phyloP scores from a whole-genome alignment of 2,113 vertebrate species.

The Vanacampus margaritifer region DNA sequence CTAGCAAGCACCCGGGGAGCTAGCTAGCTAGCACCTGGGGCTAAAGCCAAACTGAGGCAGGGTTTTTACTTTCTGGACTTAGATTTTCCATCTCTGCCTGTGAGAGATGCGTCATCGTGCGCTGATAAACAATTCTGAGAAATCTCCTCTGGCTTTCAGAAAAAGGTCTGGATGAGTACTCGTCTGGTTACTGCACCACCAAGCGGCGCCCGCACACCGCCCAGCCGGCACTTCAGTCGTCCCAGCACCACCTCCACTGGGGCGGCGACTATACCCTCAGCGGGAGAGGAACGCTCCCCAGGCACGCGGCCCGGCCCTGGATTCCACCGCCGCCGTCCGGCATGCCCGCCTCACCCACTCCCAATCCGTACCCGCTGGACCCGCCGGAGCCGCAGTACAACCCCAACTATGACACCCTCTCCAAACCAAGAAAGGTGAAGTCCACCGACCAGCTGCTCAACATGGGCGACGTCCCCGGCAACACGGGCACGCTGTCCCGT shows the following conservation, averaged over 20 bases:
- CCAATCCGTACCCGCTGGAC: constrained; percentile 76
- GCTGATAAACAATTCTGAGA: constrained; percentile 41
- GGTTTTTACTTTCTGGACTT: no score
- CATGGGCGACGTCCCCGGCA: constrained; percentile 70
- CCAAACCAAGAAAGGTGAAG: constrained; percentile 82
- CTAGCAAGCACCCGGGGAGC: no score
- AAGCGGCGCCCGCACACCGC: constrained; percentile 80
- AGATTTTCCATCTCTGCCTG: no score
- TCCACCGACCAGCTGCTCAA: constrained; percentile 83
- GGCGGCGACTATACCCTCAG: constrained; percentile 78
- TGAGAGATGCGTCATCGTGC: constrained; percentile 19
- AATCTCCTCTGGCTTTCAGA: constrained; percentile 60
- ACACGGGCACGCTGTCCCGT: constrained; percentile 71
- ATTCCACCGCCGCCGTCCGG: constrained; percentile 75
- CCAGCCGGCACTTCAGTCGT: constrained; percentile 75
- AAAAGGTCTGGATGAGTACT: constrained; percentile 88
- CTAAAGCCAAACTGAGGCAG: no score
- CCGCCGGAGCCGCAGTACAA: constrained; percentile 73
- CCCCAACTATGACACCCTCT: constrained; percentile 76
- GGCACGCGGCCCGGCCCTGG: constrained; percentile 76
- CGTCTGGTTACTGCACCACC: constrained; percentile 84
- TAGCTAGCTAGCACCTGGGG: no score
- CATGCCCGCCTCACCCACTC: constrained; percentile 77
- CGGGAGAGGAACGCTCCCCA: constrained; percentile 83
- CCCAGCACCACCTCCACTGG: constrained; percentile 78